Evolutionary conservation across 2,888 invertebrate genomes (phyloP), one percentile per base, ranked within the genome.

Genomic region (Lithodes maja): DNA sequence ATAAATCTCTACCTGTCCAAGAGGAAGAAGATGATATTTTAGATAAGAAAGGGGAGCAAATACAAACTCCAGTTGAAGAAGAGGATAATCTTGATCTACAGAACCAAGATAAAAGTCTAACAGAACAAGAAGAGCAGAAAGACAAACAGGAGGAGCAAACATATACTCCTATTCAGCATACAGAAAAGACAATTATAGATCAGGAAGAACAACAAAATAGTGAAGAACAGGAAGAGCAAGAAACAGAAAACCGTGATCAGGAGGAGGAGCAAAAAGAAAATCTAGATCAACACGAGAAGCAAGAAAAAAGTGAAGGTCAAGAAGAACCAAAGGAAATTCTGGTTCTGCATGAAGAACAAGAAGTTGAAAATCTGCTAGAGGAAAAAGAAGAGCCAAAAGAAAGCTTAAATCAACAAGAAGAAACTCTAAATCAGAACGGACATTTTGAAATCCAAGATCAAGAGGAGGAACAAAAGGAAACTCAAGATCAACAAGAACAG

Each of bases 91-190:
- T 12, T 12, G 68, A 61, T 12, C 9, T 12, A 61, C 9, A 61
- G 68, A 61, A 61, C 68, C 9, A 12, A 61, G 15, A 61, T 12
- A 7, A 61, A 61, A 15, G 2, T 12, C 33, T 55, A n/a, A 53
- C n/a, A 50, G 69, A 69, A 52, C 49, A 49, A 52, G 69, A 52
- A 69, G 69, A 82, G 52, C 82, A 68, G 3, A 9, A 49, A 5
- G n/a, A 68, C 50, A 69, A 82, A 69, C 50, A 68, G n/a, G 61
- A 82, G n/a, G 82, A 82, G 15, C 49, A 55, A 15, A 52, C 33
- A 33, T 33, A 33, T 33, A 33, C 33, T 33, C 33, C 33, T 33
- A 33, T 33, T 33, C 33, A 82, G 50, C 49, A 49, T 12, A 69
- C 49, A 82, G 69, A 82, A 69, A 69, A 69, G 49, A 53, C 68